Evolutionary conservation across 1,140 invertebrate genomes (phyloP).

Genomic region (Cyrtorhinus lividipennis): DNA sequence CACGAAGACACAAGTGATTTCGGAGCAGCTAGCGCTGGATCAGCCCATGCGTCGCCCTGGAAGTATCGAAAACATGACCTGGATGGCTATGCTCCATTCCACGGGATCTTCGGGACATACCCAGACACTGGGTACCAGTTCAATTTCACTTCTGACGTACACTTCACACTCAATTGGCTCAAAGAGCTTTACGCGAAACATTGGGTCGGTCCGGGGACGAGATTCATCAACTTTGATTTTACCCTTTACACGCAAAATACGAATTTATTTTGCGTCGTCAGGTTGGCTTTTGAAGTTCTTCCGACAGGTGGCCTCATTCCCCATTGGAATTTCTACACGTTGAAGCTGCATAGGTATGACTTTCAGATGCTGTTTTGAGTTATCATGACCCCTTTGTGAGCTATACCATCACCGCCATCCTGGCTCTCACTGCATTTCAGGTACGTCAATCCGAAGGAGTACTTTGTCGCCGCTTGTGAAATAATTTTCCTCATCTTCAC

Average conservation of each 20-base stretch:
- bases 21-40: not conserved
- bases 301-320: not conserved
- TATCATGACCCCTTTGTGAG: no score
- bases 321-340: not conserved
- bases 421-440: no score
- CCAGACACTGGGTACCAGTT: not conserved
- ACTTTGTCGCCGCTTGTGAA: not conserved
- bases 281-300: not conserved
- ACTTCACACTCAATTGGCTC: not conserved
- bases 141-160: not conserved
- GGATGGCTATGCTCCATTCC: no score
- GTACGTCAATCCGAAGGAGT: not conserved
- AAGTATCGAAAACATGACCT: not conserved
- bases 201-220: not conserved
- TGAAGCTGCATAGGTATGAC: no score
- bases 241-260: not conserved
- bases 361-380: no score
- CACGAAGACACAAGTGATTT: not conserved
- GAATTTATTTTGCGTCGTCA: not conserved
- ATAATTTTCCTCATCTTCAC: not conserved
- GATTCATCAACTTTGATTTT: not conserved
- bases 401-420: no score
- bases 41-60: not conserved
- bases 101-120: not conserved
- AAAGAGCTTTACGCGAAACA: not conserved